These are phyloP conservation scores for Mesitornis unicolor DNA, from an alignment of 2,113 vertebrate species.

Conservation along the genomic window DNA sequence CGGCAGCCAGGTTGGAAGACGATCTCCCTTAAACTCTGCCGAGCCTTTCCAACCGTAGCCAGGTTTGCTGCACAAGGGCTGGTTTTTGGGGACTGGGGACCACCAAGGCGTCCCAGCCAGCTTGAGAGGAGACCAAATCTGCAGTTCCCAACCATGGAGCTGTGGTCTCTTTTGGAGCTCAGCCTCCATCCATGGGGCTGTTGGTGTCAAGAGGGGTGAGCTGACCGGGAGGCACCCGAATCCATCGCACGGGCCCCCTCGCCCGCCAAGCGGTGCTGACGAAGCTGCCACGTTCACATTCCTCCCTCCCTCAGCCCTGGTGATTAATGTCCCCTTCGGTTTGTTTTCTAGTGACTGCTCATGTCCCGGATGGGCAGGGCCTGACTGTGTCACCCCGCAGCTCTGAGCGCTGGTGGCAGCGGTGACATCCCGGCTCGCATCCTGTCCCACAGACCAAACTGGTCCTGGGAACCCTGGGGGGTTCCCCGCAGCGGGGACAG, in stretches of 20 bases:
- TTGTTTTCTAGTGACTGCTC: not conserved
- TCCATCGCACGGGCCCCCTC: accelerated
- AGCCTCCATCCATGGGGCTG: not conserved
- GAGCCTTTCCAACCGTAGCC: accelerated
- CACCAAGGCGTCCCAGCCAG: accelerated
- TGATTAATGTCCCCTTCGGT: not conserved
- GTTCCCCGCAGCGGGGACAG: not conserved
- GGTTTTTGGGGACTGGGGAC: not conserved
- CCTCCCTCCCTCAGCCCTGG: not conserved
- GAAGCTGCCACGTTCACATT: accelerated
- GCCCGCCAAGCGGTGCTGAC: not conserved
- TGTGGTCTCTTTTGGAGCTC: not conserved
- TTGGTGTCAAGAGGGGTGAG: accelerated
- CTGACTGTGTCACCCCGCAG: not conserved
- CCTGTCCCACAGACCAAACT: not conserved
- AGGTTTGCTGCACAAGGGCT: not conserved
- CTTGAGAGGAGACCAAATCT: accelerated
- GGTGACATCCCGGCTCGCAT: not conserved
- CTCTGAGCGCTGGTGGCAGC: not conserved
- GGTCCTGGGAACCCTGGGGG: not conserved
- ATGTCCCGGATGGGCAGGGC: not conserved
- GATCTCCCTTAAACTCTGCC: not conserved
- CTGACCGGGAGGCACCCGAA: too few relatives aligned
- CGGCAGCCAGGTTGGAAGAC: accelerated
- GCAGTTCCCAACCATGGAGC: not conserved